A percentile compares a stretch with the other conserved stretches of the same genome.
Evolutionary conservation across 2,113 vertebrate genomes (phyloP).

Genomic region (Corythornis vintsioides): DNA sequence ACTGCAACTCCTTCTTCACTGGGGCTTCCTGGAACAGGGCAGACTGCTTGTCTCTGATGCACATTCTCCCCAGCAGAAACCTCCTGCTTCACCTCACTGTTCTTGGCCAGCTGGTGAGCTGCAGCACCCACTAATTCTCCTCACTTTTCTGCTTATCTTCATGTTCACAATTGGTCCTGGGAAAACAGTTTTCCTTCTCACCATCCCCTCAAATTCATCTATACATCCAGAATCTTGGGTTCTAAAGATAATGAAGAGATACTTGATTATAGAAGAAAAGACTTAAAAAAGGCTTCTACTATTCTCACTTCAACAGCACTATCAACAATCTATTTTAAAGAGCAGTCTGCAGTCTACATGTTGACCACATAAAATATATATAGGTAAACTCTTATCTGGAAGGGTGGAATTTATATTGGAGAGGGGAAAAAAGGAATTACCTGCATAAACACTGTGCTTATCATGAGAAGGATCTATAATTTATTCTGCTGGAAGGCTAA

Average conservation of each 20-base stretch:
- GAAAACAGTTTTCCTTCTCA: neutral
- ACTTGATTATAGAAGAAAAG: neutral
- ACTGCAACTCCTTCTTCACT: neutral
- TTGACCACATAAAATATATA: conserved; percentile 22
- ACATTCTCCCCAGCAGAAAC: neutral
- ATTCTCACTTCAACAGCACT: neutral
- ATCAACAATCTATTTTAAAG: neutral
- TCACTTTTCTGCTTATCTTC: neutral
- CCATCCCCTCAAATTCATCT: neutral
- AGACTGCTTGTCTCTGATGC: neutral
- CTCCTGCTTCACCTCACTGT: neutral
- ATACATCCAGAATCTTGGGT: neutral
- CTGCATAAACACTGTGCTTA: conserved; percentile 26
- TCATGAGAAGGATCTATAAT: conserved; percentile 30
- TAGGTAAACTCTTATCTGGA: conserved; percentile 42
- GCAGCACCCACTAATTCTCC: neutral
- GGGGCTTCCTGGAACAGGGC: neutral
- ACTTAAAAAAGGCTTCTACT: neutral
- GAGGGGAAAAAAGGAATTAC: neutral
- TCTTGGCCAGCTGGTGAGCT: neutral
- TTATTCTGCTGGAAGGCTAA: conserved; percentile 48
- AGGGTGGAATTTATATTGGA: conserved; percentile 31
- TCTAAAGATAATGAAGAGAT: neutral
- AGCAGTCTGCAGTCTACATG: neutral
- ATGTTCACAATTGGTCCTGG: rapidly evolving